Evolutionary conservation across 1,140 invertebrate species (phyloP).

Genomic region (Drosophila yakuba): DNA sequence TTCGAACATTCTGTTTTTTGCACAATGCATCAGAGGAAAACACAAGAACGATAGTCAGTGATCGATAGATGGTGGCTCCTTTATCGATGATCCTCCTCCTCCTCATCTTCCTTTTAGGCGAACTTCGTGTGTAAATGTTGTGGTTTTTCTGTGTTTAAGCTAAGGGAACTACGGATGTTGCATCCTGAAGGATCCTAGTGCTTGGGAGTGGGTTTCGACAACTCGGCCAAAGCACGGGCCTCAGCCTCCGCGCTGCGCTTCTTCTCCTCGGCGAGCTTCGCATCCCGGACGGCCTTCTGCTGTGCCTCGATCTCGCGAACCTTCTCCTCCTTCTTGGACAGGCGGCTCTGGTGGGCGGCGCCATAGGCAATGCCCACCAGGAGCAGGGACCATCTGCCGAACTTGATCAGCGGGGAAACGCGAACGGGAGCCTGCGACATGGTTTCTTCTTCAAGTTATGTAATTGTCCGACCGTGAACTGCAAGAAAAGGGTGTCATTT

Average conservation of each 20-base stretch:
- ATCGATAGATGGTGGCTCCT: conserved; percentile 17
- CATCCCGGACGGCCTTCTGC: conserved; percentile 89
- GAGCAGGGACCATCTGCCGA: conserved; percentile 90
- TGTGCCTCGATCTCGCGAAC: conserved; percentile 88
- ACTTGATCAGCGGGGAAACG: conserved; percentile 90
- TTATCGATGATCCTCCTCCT: conserved; percentile 4
- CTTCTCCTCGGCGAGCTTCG: conserved; percentile 89
- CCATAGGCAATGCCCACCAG: conserved; percentile 89
- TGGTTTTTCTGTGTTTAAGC: conserved; percentile 44
- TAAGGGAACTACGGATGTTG: conserved; percentile 25
- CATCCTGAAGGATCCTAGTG: conserved; percentile 16
- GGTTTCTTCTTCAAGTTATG: conserved; percentile 68
- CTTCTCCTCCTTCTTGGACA: conserved; percentile 88
- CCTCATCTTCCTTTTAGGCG: neutral
- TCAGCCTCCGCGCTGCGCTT: conserved; percentile 85
- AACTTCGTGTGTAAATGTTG: conserved; percentile 44
- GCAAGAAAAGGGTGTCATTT: conserved; percentile 26
- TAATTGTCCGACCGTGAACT: conserved; percentile 67
- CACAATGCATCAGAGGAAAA: conserved; percentile 36
- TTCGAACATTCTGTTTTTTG: conserved; percentile 33
- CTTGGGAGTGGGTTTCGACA: conserved; percentile 62
- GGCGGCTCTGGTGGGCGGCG: conserved; percentile 88
- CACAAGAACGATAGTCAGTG: conserved; percentile 27
- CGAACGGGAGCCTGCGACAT: conserved; percentile 87
- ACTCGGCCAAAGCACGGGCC: conserved; percentile 65